phyloP scores from a whole-genome alignment of 2,797 vertebrate species.

The Lagorchestes hirsutus region DNA sequence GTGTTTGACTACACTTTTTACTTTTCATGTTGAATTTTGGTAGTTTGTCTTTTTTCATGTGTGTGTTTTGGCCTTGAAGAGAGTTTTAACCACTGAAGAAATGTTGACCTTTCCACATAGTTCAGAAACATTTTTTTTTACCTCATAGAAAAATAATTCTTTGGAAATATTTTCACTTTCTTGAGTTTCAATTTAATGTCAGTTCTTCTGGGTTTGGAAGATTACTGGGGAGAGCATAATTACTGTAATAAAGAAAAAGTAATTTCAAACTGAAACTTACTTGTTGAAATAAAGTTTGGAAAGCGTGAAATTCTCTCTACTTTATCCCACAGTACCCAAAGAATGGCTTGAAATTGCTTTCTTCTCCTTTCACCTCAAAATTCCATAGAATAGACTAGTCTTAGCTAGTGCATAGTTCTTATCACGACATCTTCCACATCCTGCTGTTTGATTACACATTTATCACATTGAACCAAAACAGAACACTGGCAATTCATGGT shows the following conservation, averaged over 20 bases:
- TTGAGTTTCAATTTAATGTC: constrained; percentile 23
- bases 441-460: constrained; percentile 6
- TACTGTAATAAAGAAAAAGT: background rate
- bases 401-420: background rate
- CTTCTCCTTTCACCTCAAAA: constrained; percentile 1
- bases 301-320: background rate
- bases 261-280: background rate
- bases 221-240: background rate
- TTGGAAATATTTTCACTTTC: background rate
- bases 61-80: background rate
- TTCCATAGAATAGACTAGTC: background rate
- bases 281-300: constrained; percentile 8
- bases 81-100: constrained; percentile 4
- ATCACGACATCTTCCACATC: background rate
- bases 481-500: constrained; percentile 20
- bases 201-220: constrained; percentile 11
- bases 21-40: background rate
- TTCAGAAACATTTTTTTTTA: background rate
- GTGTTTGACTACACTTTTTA: background rate
- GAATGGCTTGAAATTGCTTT: background rate
- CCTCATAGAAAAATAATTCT: constrained; percentile 18
- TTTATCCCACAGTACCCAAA: background rate
- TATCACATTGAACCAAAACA: background rate
- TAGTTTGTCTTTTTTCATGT: background rate
- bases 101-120: background rate